Evolutionary conservation across 2,888 invertebrate species (phyloP).

Genomic region (Pachliopta kotzebuea): DNA sequence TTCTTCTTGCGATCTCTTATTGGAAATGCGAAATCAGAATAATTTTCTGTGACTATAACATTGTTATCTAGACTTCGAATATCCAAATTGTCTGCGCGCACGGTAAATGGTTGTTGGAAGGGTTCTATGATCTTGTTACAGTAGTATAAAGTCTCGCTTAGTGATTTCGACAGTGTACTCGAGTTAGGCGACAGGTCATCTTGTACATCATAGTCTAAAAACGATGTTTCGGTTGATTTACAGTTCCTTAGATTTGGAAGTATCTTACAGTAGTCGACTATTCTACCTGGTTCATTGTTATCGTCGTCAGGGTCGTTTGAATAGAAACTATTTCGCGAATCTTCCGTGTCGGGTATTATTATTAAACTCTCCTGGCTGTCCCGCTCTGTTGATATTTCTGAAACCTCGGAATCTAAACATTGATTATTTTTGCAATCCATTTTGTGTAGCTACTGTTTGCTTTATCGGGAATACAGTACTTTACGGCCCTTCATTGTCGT

Average conservation of each 20-base stretch:
- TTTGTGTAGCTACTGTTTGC: neutral
- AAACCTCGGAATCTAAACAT: constrained; percentile 3
- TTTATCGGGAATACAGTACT: neutral
- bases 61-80: neutral
- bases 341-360: constrained; percentile 15
- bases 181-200: constrained; percentile 4
- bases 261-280: constrained; percentile 3
- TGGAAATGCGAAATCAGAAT: neutral
- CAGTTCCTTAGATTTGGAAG: constrained; percentile 5
- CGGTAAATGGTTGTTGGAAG: neutral
- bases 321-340: constrained; percentile 1
- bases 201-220: constrained; percentile 1
- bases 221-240: constrained; percentile 14
- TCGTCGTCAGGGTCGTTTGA: constrained; percentile 11
- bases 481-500: neutral
- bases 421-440: constrained; percentile 13
- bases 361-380: constrained; percentile 19
- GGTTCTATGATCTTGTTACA: constrained; percentile 15
- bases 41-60: neutral
- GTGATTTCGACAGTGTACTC: neutral
- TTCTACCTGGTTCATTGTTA: neutral
- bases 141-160: constrained; percentile 14
- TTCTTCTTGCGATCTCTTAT: neutral
- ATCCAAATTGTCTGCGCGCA: constrained; percentile 1
- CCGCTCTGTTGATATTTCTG: constrained; percentile 15